A percentile compares a stretch with the other conserved stretches of the same genome.
These are phyloP conservation scores for Eretmochelys imbricata DNA, from an alignment of 2,113 vertebrate species.

Conservation along the genomic window DNA sequence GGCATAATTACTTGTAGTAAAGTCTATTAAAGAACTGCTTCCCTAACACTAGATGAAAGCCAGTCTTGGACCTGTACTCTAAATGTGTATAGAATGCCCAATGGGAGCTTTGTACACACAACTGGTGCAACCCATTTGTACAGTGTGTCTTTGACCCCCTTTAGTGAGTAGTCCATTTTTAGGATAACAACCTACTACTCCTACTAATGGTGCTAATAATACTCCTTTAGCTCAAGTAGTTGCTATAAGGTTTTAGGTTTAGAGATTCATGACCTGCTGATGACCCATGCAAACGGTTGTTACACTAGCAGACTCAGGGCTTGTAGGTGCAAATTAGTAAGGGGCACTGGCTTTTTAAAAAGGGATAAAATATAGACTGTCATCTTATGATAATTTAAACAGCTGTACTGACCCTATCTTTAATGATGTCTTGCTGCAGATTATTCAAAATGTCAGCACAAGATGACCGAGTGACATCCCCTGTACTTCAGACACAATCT, in stretches of 20 bases:
- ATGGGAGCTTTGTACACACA: not conserved
- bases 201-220: not conserved
- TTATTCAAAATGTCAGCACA: not conserved
- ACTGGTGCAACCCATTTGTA: not conserved
- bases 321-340: not conserved
- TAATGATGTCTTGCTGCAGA: not conserved
- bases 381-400: not conserved
- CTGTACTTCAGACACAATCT: not conserved
- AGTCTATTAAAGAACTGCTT: conserved; percentile 56
- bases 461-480: not conserved
- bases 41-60: conserved; percentile 5
- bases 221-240: not conserved
- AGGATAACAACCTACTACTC: not conserved
- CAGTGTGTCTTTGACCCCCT: not conserved
- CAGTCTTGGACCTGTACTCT: not conserved
- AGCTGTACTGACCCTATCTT: not conserved
- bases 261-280: not conserved
- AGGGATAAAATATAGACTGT: not conserved
- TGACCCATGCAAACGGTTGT: not conserved
- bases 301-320: not conserved
- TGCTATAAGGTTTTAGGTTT: not conserved
- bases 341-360: not conserved
- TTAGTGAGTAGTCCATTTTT: not conserved
- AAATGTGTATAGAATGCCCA: not conserved
- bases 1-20: conserved; percentile 56